Evolutionary conservation across 2,797 vertebrate species (phyloP).

Genomic region (Cyprinella venusta): DNA sequence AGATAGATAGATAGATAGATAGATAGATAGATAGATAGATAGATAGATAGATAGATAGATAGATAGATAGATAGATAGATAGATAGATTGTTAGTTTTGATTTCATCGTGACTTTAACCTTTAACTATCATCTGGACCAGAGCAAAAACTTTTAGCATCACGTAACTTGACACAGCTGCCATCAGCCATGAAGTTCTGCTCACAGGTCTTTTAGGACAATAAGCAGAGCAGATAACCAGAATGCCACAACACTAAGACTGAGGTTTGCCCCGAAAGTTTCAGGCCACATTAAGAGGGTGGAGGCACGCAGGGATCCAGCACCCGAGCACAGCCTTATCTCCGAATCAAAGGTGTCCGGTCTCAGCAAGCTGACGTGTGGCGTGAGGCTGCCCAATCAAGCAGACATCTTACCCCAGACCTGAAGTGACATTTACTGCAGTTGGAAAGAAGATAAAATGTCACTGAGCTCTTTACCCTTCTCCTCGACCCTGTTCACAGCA

Average conservation of each 20-base stretch:
- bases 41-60: background rate
- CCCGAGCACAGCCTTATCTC: background rate
- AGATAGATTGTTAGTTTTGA: no score
- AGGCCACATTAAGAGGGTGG: constrained; percentile 32
- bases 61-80: background rate
- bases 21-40: background rate
- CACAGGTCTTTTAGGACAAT: background rate
- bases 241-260: background rate
- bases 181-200: background rate
- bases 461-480: constrained; percentile 13
- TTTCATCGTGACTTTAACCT: background rate
- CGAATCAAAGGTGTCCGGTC: constrained; percentile 49
- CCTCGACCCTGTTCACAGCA: background rate
- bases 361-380: constrained; percentile 67
- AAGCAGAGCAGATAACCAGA: background rate
- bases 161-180: background rate
- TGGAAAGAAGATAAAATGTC: constrained; percentile 61
- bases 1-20: background rate
- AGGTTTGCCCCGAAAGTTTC: constrained; percentile 9
- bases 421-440: constrained; percentile 63
- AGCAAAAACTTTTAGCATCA: background rate
- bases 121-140: background rate
- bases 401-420: constrained; percentile 61
- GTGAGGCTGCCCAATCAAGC: constrained; percentile 69
- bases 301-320: background rate